Conservation (phyloP, 2,797 vertebrate genomes). For the Acanthurus tractus region DNA sequence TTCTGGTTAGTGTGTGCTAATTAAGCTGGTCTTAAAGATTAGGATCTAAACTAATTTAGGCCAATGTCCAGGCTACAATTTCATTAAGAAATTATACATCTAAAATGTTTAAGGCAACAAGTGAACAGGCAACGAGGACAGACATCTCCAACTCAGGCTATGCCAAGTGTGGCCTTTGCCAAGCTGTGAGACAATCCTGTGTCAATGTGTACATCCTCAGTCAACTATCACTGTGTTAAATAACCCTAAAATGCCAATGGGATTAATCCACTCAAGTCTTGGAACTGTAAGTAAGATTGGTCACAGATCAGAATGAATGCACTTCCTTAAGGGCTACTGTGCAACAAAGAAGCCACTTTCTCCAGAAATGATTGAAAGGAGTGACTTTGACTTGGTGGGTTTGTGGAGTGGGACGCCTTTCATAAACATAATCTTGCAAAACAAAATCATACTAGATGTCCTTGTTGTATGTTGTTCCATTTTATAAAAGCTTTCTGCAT, state of each 20-base stretch:
- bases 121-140: constrained; percentile 22
- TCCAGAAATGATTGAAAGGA: neutral
- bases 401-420: neutral
- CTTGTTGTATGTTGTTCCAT: neutral
- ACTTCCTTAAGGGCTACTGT: constrained; percentile 22
- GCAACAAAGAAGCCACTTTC: neutral
- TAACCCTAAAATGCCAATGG: constrained; percentile 59
- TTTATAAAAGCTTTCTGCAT: neutral
- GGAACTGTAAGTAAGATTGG: constrained; percentile 41
- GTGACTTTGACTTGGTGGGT: neutral
- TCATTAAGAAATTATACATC: constrained; percentile 43
- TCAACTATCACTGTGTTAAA: constrained; percentile 67
- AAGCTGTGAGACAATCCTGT: constrained; percentile 46
- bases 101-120: constrained; percentile 32
- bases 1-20: constrained; percentile 52
- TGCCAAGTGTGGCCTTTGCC: constrained; percentile 52
- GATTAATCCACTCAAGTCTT: constrained; percentile 60
- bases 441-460: constrained; percentile 8
- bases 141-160: constrained; percentile 56
- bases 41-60: constrained; percentile 29
- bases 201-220: constrained; percentile 67
- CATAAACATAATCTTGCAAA: neutral
- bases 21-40: constrained; percentile 53
- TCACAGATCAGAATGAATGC: constrained; percentile 48
- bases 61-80: constrained; percentile 33